Base-by-base conservation (phyloP, 1,140 invertebrate species). In the Drosophila nigrodunni region DNA sequence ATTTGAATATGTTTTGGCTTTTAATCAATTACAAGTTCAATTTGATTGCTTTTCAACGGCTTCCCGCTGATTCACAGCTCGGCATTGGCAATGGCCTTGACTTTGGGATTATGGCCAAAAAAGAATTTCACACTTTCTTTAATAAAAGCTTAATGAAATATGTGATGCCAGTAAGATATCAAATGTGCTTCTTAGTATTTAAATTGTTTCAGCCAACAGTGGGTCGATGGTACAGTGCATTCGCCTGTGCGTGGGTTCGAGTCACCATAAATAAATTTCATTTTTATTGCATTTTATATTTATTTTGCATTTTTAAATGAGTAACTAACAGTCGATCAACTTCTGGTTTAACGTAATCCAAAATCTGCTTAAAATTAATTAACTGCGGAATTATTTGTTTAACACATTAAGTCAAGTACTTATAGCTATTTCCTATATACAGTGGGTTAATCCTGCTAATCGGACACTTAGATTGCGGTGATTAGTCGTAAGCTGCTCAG, bases 11-110 rank as follows among this genome's bases (percentile, higher is more conserved):
- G 68, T 57, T 1, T 30, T 79, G 68, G 59, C 47, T 76, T 85
- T 89, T 78, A 89, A 81, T 89, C 86, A 90, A 89, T 89, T 81
- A 81, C 75, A 79, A 74, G 72, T 77, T 54, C 58, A 55, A 76
- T 85, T 80, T 73, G 70, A 68, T 57, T 67, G 65, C 13, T 37
- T 46, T 41, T 50, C 50, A 67, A 18, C 43, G 64, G 55, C 65
- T 65, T 52, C 54, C 15, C 52, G 58, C 67, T 75, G 72, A 68
- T 59, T 75, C 64, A 60, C 25, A 44, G 10, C 25, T 55, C 43
- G 49, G 39, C 50, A 65, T 55, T 54, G 49, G 39, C 50, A 65
- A 55, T 65, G 62, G 55, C 70, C 78, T 74, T 78, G 65, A 44
- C 25, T 30, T 21, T 52, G 46, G 13, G 25, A 35, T 11, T 57